Percentiles rank a stretch among this genome's conserved stretches.
phyloP scores from a whole-genome alignment of 2,888 invertebrate genomes.

The Philonicus albiceps region DNA sequence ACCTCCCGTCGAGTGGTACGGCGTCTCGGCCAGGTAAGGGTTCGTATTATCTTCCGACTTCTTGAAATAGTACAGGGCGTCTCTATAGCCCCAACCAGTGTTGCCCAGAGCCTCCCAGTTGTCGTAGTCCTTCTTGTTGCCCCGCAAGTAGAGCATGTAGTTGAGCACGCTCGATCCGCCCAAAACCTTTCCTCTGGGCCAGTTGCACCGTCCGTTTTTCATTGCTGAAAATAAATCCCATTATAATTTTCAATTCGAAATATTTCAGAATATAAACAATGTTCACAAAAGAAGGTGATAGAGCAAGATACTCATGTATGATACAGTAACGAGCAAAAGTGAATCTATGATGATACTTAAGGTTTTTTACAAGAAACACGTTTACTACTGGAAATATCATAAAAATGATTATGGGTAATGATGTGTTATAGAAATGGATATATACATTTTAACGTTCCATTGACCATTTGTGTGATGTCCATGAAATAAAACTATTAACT shows the following conservation, averaged over 20 bases:
- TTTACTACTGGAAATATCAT: too few species aligned
- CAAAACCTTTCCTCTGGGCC: slow-evolving; percentile 91
- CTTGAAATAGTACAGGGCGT: slow-evolving; percentile 84
- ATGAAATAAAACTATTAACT: too few species aligned
- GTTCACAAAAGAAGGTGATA: not conserved
- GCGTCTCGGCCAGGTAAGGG: slow-evolving; percentile 80
- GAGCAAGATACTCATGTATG: too few species aligned
- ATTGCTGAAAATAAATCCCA: slow-evolving; percentile 69
- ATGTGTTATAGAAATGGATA: too few species aligned
- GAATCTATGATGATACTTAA: too few species aligned
- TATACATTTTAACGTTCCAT: too few species aligned
- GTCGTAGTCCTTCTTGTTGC: slow-evolving; percentile 90
- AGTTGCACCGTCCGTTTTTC: slow-evolving; percentile 84
- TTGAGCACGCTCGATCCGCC: slow-evolving; percentile 91
- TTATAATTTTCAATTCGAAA: not conserved
- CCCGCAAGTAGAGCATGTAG: slow-evolving; percentile 90
- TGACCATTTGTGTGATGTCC: too few species aligned
- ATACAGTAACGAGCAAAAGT: too few species aligned
- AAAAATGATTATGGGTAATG: too few species aligned
- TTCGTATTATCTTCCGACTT: slow-evolving; percentile 92
- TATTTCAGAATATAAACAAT: not conserved
- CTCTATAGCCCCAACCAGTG: slow-evolving; percentile 85
- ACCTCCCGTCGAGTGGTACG: slow-evolving; percentile 82
- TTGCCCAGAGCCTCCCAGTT: slow-evolving; percentile 87
- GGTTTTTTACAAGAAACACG: too few species aligned